Percentiles rank a stretch among this genome's conserved stretches.
These are phyloP conservation scores for Tipula confusa DNA, from an alignment of 2,888 invertebrate species.

Conservation along the genomic window DNA sequence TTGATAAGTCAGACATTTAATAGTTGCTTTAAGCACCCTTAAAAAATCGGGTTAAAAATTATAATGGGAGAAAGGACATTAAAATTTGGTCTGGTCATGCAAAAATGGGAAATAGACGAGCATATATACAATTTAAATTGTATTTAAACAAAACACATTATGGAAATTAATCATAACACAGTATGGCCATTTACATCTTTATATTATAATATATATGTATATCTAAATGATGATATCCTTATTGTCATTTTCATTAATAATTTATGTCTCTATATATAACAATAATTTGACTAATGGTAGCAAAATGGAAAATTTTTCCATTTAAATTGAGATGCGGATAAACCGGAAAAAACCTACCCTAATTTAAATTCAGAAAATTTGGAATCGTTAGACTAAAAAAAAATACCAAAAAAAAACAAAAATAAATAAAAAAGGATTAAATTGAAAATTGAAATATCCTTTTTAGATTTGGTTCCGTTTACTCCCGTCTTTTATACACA, in stretches of 20 bases:
- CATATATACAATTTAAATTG: background rate
- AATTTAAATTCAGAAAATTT: slow-evolving; percentile 12
- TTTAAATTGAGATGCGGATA: background rate
- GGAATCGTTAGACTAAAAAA: slow-evolving; percentile 25
- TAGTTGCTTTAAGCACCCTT: background rate
- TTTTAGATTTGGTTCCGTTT: background rate
- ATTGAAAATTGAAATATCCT: slow-evolving; percentile 20
- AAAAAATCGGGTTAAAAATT: background rate
- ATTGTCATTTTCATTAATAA: slow-evolving; percentile 25
- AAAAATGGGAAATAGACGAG: background rate
- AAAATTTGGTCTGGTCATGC: background rate
- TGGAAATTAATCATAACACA: background rate
- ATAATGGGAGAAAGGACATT: background rate
- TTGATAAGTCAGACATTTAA: background rate
- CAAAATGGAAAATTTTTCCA: background rate
- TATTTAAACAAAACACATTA: background rate
- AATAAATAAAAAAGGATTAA: background rate
- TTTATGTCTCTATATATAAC: background rate
- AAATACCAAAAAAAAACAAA: background rate
- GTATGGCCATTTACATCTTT: background rate
- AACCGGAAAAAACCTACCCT: slow-evolving; percentile 17
- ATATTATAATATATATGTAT: background rate
- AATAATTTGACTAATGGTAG: slow-evolving; percentile 20
- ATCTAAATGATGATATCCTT: background rate
- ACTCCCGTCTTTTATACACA: background rate